Evolutionary conservation across 1,140 invertebrate species (phyloP).

Genomic region (Listronotus oregonensis): DNA sequence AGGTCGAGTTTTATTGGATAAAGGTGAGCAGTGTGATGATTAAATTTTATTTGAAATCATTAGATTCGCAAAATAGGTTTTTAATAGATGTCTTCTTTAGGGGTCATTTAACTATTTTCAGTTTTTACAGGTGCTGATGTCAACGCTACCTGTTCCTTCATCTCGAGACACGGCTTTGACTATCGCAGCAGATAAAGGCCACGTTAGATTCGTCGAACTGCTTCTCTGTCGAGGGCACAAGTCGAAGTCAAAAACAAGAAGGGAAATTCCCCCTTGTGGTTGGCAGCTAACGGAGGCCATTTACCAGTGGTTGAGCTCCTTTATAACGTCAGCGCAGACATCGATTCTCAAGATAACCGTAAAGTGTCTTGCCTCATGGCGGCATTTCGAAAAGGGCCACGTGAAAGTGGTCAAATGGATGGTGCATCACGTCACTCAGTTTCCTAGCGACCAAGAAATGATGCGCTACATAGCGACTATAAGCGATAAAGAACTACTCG

Average conservation of each 20-base stretch:
- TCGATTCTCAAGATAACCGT: conserved; percentile 96
- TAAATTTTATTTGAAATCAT: no score
- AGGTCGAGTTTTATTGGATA: conserved; percentile 91
- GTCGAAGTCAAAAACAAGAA: conserved; percentile 96
- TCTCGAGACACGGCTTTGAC: conserved; percentile 97
- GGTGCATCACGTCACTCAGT: conserved; percentile 97
- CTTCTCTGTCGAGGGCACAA: conserved; percentile 74
- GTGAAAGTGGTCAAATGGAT: conserved; percentile 98
- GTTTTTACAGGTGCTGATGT: conserved; percentile 99
- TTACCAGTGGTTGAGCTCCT: conserved; percentile 94
- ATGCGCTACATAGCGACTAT: conserved; percentile 72
- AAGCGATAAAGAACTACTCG: conserved; percentile 80
- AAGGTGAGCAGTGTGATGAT: no score
- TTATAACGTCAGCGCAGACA: conserved; percentile 87
- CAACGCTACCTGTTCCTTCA: conserved; percentile 96
- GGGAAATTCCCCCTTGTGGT: conserved; percentile 96
- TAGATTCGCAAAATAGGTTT: no score
- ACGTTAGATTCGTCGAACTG: conserved; percentile 94
- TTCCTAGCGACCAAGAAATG: conserved; percentile 98
- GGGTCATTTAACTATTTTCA: no score
- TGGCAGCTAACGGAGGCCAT: conserved; percentile 97
- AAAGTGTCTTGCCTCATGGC: conserved; percentile 96
- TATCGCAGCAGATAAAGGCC: conserved; percentile 98
- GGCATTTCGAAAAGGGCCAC: conserved; percentile 97
- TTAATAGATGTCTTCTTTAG: no score